These are phyloP conservation scores for Yponomeuta plumbellus DNA, from an alignment of 2,888 invertebrate genomes.

Conservation along the genomic window DNA sequence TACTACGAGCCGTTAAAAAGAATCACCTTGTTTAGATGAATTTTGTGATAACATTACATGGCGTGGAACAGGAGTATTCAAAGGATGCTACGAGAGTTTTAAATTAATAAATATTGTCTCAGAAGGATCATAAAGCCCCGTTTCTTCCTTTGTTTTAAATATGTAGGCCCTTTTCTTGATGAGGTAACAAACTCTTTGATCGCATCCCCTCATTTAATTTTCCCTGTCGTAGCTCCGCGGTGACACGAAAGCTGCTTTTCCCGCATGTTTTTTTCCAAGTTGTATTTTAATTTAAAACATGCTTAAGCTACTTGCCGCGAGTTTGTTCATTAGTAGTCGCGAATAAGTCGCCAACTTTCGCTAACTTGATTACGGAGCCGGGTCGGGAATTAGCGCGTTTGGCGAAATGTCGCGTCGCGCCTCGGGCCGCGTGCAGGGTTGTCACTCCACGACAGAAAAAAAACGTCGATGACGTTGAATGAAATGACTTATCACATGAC, in stretches of 20 bases:
- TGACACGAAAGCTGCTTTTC: background rate
- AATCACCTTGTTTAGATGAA: background rate
- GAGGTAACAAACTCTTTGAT: background rate
- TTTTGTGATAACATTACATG: background rate
- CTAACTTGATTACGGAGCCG: constrained; percentile 24
- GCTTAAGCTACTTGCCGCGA: constrained; percentile 38
- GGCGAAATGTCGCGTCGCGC: constrained; percentile 26
- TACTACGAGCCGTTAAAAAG: background rate
- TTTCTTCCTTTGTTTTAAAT: background rate
- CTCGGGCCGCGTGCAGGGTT: constrained; percentile 5
- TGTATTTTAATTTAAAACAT: constrained; percentile 44
- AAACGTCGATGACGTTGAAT: too few species aligned
- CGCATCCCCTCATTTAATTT: background rate
- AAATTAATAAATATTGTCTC: too few species aligned
- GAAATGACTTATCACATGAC: too few species aligned
- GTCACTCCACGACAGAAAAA: background rate
- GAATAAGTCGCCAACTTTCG: constrained; percentile 50
- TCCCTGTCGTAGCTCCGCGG: background rate
- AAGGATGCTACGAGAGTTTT: too few species aligned
- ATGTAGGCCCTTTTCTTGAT: background rate
- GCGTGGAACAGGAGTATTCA: too few species aligned
- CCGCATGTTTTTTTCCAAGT: background rate
- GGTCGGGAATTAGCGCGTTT: constrained; percentile 31
- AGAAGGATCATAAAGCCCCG: too few species aligned
- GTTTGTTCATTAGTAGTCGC: constrained; percentile 54